phyloP scores from a whole-genome alignment of 1,140 invertebrate genomes.

The Drosophila orosa region DNA sequence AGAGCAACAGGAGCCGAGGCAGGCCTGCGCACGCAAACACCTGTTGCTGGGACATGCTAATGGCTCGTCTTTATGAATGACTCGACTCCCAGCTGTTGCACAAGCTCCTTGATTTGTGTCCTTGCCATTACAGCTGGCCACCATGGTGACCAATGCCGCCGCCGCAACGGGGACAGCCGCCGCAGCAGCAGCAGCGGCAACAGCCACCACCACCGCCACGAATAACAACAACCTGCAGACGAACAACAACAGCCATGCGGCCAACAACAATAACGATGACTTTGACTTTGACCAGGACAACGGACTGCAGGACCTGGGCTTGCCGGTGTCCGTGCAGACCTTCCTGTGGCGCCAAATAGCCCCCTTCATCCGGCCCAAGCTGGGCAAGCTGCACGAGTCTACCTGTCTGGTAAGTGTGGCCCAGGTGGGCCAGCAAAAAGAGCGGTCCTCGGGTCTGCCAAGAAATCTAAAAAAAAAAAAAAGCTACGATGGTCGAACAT shows the following conservation, averaged over 20 bases:
- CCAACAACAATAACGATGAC: conserved; percentile 83
- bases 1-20: conserved; percentile 26
- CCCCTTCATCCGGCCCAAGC: conserved; percentile 95
- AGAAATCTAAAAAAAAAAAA: conserved; percentile 18
- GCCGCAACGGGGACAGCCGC: conserved; percentile 34
- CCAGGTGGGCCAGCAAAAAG: conserved; percentile 11
- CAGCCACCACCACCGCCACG: conserved; percentile 49
- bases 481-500: conserved; percentile 2
- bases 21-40: conserved; percentile 72
- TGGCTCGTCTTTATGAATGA: conserved; percentile 60
- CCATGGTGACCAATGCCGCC: conserved; percentile 77
- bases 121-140: conserved; percentile 64
- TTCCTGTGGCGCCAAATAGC: conserved; percentile 99
- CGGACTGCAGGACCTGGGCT: conserved; percentile 88
- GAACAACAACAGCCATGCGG: conserved; percentile 80
- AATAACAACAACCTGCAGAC: conserved; percentile 74
- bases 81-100: conserved; percentile 55
- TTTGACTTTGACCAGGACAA: conserved; percentile 85
- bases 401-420: conserved; percentile 94
- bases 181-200: conserved; percentile 13
- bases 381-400: conserved; percentile 98
- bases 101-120: conserved; percentile 36
- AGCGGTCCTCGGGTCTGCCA: conserved; percentile 4
- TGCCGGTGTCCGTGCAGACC: conserved; percentile 98
- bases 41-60: conserved; percentile 63